Conservation (phyloP, 2,797 vertebrate species). For the Chloroceryle inda region DNA sequence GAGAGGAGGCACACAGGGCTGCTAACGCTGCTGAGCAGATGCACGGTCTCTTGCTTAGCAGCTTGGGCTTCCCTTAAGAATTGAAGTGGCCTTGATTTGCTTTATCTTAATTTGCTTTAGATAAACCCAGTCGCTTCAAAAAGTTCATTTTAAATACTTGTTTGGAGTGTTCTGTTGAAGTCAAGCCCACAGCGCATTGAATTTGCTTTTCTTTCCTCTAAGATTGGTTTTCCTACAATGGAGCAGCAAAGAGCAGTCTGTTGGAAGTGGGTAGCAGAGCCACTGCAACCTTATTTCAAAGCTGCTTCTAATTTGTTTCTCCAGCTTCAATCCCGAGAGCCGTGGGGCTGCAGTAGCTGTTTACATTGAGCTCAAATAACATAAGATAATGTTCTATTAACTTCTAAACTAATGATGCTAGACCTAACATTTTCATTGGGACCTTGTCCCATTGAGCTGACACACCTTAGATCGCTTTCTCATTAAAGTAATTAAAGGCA, state of each 20-base stretch:
- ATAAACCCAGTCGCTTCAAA: neutral
- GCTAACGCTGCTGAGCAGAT: neutral
- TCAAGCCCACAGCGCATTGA: neutral
- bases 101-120: constrained; percentile 22
- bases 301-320: neutral
- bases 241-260: neutral
- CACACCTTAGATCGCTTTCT: constrained; percentile 51
- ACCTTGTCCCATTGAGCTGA: constrained; percentile 25
- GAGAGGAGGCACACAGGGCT: neutral
- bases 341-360: constrained; percentile 1
- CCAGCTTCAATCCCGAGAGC: neutral
- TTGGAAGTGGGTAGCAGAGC: neutral
- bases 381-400: constrained; percentile 31
- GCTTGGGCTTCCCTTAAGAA: neutral
- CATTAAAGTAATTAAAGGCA: constrained; percentile 69
- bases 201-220: neutral
- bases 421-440: neutral
- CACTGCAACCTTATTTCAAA: neutral
- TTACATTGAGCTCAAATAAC: constrained; percentile 40
- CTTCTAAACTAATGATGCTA: constrained; percentile 47
- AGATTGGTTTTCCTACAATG: neutral
- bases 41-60: neutral
- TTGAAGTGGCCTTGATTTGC: constrained; percentile 5
- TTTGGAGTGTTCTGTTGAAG: neutral
- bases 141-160: neutral